Percentiles rank a stretch among this genome's conserved stretches.
phyloP scores from a whole-genome alignment of 2,888 invertebrate genomes.

The Yponomeuta cagnagella region DNA sequence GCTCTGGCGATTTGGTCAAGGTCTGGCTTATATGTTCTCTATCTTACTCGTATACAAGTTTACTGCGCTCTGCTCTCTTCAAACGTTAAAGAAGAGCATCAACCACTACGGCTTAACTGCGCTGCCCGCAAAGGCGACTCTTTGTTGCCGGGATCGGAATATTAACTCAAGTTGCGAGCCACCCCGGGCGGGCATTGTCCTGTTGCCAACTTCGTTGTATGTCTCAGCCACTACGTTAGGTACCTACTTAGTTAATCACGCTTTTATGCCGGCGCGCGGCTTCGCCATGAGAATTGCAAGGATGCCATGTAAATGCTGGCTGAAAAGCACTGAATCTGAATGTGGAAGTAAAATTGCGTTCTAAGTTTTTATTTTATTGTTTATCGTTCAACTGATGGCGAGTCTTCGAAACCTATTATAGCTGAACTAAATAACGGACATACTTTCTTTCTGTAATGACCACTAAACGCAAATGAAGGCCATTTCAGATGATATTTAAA shows the following conservation, averaged over 20 bases:
- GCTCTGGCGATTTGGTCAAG: too few species aligned
- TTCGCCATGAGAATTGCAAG: background rate
- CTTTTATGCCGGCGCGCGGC: slow-evolving; percentile 4
- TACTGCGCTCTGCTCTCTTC: too few species aligned
- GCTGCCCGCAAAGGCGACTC: background rate
- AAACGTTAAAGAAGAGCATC: background rate
- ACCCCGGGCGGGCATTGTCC: slow-evolving; percentile 5
- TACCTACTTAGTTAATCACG: slow-evolving; percentile 8
- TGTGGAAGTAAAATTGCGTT: background rate
- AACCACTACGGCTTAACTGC: background rate
- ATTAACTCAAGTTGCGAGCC: slow-evolving; percentile 14
- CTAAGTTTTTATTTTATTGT: background rate
- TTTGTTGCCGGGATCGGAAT: slow-evolving; percentile 13
- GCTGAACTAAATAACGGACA: too few species aligned
- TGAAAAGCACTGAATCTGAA: background rate
- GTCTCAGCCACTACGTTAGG: slow-evolving; percentile 7
- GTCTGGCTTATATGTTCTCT: too few species aligned
- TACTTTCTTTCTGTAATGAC: too few species aligned
- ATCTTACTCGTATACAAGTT: too few species aligned
- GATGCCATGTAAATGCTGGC: background rate
- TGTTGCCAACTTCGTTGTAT: slow-evolving; percentile 9
- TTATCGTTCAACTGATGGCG: too few species aligned
- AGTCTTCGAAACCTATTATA: too few species aligned
- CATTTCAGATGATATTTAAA: too few species aligned
- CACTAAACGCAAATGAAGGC: too few species aligned